Conservation (phyloP, 2,888 invertebrate species). For the Drosophila fungiperda region DNA sequence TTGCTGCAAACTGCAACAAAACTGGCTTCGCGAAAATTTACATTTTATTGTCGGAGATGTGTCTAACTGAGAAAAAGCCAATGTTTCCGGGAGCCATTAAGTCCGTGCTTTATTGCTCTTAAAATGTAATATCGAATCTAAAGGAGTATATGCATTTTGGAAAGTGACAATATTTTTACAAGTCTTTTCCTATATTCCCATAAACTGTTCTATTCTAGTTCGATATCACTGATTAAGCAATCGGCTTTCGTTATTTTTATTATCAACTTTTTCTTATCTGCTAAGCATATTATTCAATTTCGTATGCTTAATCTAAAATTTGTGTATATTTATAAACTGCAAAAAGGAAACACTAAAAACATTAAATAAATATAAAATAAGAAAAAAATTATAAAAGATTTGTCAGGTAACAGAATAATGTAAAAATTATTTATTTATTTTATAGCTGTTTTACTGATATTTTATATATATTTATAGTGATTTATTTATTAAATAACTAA, state of each 20-base stretch:
- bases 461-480: too few species aligned
- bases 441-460: not conserved
- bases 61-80: constrained; percentile 12
- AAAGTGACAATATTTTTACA: not conserved
- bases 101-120: not conserved
- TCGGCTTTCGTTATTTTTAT: too few species aligned
- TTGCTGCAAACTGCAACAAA: constrained; percentile 1
- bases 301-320: too few species aligned
- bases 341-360: not conserved
- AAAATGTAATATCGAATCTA: not conserved
- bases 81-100: constrained; percentile 24
- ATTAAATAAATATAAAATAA: not conserved
- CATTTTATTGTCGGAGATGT: constrained; percentile 45
- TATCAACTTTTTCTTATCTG: not conserved
- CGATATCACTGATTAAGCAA: not conserved
- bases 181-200: not conserved
- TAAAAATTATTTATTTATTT: not conserved
- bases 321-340: not conserved
- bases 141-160: not conserved
- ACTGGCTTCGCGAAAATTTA: constrained; percentile 10
- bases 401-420: not conserved
- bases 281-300: too few species aligned
- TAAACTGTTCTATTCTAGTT: not conserved
- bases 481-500: not conserved
- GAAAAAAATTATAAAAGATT: not conserved